Evolutionary conservation across 2,888 invertebrate genomes (phyloP), one percentile per base, ranked within the genome.

Genomic region (Synergus gifuensis): DNA sequence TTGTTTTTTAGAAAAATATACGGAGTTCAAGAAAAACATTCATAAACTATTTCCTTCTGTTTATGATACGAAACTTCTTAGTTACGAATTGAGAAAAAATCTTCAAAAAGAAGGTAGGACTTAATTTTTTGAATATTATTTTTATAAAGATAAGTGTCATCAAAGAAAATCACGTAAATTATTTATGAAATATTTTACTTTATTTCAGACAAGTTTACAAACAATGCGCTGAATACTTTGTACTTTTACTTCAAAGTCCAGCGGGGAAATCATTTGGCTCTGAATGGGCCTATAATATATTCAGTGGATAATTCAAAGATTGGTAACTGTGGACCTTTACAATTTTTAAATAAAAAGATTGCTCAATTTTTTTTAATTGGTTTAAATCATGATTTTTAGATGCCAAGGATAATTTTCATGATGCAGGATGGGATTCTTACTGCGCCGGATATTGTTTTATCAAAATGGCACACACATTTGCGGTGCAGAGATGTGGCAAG

Each of bases 351-450:
- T 62, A 76, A 12, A 73, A 78, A 73, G 11, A 36, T 14, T 5
- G n/a, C 46, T 78, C n/a, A 60, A 42, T 28, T 63, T 80, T 80
- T 80, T 66, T 76, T 16, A 58, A 49, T 42, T 60, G 49, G 44
- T n/a, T 60, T 46, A 14, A 73, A 66, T 14, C 9, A 49, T 49
- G 4, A 2, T 64, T 66, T 80, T 46, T n/a, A 85, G 87, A 81
- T 42, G 42, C 5, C 36, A 36, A 80, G 22, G 88, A 87, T 60
- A 87, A 87, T 54, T 93, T 92, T 86, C 97, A 97, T 86, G 95
- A 96, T 88, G 97, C 97, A n/a, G 97, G 96, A 1, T 97, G 96
- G 95, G 97, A 97, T 92, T 95, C 97, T 0, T 97, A 94, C 90
- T 95, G 95, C 86, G 94, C 96, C 78, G 97, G 96, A 0, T 95